Percentiles rank a stretch among this genome's conserved stretches.
These are phyloP conservation scores for Semotilus atromaculatus DNA, from an alignment of 2,797 vertebrate genomes.

Conservation along the genomic window DNA sequence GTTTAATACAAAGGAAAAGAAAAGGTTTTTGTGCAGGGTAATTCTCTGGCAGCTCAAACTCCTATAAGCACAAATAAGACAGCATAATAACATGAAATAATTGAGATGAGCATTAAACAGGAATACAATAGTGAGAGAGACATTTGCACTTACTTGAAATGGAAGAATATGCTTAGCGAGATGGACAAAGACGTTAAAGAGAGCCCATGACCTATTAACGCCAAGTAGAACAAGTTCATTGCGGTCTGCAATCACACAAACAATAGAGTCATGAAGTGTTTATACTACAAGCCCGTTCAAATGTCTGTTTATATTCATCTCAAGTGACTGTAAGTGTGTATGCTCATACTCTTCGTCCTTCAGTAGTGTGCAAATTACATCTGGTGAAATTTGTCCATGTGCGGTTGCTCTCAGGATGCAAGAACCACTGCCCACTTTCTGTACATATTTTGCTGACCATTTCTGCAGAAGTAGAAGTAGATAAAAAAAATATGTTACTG, in stretches of 20 bases:
- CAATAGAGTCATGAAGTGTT: conserved; percentile 18
- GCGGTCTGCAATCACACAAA: conserved; percentile 84
- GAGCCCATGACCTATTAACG: conserved; percentile 94
- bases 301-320: conserved; percentile 27
- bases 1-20: conserved; percentile 95
- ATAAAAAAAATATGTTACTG: neutral
- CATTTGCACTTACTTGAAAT: conserved; percentile 92
- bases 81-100: neutral
- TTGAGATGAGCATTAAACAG: too few species aligned
- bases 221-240: conserved; percentile 93
- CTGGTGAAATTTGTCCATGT: conserved; percentile 96
- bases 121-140: neutral
- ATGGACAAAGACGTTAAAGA: conserved; percentile 90
- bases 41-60: conserved; percentile 98
- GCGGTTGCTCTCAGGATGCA: conserved; percentile 92
- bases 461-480: conserved; percentile 75
- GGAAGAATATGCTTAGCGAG: conserved; percentile 95
- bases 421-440: conserved; percentile 89
- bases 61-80: conserved; percentile 71
- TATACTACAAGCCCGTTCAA: conserved; percentile 5
- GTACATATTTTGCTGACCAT: conserved; percentile 94
- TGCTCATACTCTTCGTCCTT: conserved; percentile 86
- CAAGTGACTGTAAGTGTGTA: neutral
- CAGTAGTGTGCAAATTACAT: conserved; percentile 85
- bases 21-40: conserved; percentile 97